Conservation (phyloP, 2,797 vertebrate genomes). For the Myiotriccus ornatus region DNA sequence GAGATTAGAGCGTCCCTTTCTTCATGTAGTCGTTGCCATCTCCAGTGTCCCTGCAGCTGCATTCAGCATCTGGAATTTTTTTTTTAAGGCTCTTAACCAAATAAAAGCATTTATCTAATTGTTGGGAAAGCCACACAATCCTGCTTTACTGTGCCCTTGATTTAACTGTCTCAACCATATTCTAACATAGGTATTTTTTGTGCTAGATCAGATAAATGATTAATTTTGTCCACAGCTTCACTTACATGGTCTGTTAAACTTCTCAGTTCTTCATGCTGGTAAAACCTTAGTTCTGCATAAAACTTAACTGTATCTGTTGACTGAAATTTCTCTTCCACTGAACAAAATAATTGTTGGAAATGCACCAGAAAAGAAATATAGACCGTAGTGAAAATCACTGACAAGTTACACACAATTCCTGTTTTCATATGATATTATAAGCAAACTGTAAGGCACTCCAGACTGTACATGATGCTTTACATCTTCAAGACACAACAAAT, state of each 20-base stretch:
- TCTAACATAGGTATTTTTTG: not conserved
- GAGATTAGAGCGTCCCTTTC: fast-evolving
- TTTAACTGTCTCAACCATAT: not conserved
- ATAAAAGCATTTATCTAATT: not conserved
- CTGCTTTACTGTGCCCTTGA: not conserved
- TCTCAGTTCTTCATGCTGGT: not conserved
- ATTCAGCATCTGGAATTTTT: not conserved
- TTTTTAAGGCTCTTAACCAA: not conserved
- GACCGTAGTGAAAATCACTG: not conserved
- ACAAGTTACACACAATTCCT: not conserved
- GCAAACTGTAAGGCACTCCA: not conserved
- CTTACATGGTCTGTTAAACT: not conserved
- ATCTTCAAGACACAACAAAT: not conserved
- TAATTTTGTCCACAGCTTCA: not conserved
- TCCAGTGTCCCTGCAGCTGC: fast-evolving
- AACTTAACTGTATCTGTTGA: not conserved
- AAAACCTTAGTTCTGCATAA: not conserved
- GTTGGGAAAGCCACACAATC: not conserved
- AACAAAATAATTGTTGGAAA: not conserved
- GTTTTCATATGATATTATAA: not conserved
- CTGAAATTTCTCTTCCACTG: not conserved
- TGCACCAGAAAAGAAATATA: not conserved
- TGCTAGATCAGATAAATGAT: not conserved
- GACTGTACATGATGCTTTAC: not conserved
- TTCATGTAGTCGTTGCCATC: not conserved